Conservation (phyloP, 2,113 vertebrate genomes). For the Nicator chloris region DNA sequence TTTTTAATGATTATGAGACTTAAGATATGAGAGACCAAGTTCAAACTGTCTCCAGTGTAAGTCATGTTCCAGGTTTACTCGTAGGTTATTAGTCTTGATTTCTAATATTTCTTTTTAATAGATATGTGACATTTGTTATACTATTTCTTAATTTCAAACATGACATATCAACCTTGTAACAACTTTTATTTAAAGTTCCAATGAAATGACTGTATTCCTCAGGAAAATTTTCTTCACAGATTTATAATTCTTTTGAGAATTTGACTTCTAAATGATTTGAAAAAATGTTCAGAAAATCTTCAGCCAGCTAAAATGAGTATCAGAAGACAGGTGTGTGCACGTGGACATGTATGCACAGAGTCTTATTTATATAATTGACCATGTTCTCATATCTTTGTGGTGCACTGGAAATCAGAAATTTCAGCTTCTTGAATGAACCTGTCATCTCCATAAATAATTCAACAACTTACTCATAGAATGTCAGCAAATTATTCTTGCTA, state of each 20-base stretch:
- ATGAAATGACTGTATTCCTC: not conserved
- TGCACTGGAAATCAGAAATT: not conserved
- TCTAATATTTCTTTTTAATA: not conserved
- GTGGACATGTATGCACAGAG: accelerated
- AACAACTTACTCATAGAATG: not conserved
- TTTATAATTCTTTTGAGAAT: not conserved
- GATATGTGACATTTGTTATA: accelerated
- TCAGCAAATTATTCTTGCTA: not conserved
- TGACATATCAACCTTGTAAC: not conserved
- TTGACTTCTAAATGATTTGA: not conserved
- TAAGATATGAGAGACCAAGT: not conserved
- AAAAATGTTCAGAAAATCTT: not conserved
- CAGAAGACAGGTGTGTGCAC: not conserved
- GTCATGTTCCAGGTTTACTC: not conserved
- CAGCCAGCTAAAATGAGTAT: not conserved
- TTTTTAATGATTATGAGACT: not conserved
- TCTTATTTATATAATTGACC: not conserved
- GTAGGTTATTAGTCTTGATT: not conserved
- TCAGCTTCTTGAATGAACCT: not conserved
- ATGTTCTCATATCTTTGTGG: not conserved
- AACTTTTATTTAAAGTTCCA: not conserved
- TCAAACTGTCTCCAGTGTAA: not conserved
- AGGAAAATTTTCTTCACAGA: not conserved
- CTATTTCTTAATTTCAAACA: not conserved
- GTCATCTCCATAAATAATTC: not conserved